A percentile compares a stretch with the other conserved stretches of the same genome.
phyloP scores from a whole-genome alignment of 2,797 vertebrate species.

The Tinamus major region DNA sequence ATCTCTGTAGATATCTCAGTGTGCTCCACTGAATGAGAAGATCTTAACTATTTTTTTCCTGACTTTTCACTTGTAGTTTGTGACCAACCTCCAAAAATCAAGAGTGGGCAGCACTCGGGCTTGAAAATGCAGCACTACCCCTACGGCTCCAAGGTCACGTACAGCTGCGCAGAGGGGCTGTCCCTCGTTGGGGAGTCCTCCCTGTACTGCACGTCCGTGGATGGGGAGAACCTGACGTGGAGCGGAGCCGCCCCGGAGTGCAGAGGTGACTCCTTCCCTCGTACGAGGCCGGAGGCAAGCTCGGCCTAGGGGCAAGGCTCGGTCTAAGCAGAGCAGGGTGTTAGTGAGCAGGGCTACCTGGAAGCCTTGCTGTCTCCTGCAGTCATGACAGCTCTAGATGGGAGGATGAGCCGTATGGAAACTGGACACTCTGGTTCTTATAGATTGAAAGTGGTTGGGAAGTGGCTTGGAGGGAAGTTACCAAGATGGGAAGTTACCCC shows the following conservation, averaged over 20 bases:
- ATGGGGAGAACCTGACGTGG: not conserved
- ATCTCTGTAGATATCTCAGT: not conserved
- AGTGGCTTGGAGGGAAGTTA: not conserved
- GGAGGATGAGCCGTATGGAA: not conserved
- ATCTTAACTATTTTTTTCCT: not conserved
- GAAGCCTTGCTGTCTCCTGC: not conserved
- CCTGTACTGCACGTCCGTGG: conserved; percentile 11
- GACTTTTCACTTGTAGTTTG: not conserved
- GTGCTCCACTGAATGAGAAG: accelerated
- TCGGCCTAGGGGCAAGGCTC: not conserved
- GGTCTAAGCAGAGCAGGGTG: not conserved
- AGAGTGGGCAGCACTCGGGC: not conserved
- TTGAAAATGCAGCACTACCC: accelerated
- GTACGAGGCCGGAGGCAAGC: accelerated
- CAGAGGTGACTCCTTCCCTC: not conserved
- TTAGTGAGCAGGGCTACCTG: not conserved
- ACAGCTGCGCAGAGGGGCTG: not conserved
- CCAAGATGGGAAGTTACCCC: not conserved
- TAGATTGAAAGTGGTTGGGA: not conserved
- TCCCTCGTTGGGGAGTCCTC: not conserved
- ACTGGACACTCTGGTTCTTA: not conserved
- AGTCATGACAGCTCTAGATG: accelerated
- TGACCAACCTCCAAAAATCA: accelerated
- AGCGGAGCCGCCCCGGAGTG: conserved; percentile 2
- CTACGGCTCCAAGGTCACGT: not conserved